These are phyloP conservation scores for Parazoanthus darwini DNA, from an alignment of 92 coral and sea anemone species.

Conservation along the genomic window DNA sequence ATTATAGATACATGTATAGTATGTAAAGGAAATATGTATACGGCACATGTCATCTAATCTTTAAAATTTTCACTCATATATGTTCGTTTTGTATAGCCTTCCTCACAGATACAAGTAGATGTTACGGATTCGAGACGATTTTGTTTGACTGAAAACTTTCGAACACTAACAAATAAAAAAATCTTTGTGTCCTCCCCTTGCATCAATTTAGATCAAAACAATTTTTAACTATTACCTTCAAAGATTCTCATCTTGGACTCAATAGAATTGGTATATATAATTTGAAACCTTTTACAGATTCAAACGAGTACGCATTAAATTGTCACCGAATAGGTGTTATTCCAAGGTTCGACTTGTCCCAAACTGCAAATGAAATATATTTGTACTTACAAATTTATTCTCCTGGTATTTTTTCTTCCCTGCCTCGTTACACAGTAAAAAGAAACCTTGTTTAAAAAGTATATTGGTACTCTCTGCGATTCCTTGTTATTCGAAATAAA, in stretches of 20 bases:
- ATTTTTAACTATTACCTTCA: too few relatives aligned
- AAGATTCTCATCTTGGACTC: neutral
- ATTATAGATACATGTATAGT: too few relatives aligned
- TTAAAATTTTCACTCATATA: neutral
- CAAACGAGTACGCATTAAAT: neutral
- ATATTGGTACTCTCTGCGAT: neutral
- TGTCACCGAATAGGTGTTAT: neutral
- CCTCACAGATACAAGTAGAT: neutral
- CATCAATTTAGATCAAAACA: neutral
- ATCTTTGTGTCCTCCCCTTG: neutral
- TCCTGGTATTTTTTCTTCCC: too few relatives aligned
- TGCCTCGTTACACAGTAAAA: too few relatives aligned
- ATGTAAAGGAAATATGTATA: too few relatives aligned
- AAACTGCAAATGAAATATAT: neutral
- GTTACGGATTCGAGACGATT: neutral
- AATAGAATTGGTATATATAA: neutral
- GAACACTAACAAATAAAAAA: neutral
- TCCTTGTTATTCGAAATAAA: neutral
- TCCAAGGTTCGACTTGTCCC: neutral
- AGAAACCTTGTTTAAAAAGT: neutral
- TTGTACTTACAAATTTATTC: neutral
- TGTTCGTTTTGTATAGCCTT: too few relatives aligned
- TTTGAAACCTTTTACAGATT: too few relatives aligned
- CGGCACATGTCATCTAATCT: neutral
- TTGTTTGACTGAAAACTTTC: too few relatives aligned